Percentiles rank a stretch among this genome's conserved stretches.
phyloP scores from a whole-genome alignment of 2,888 invertebrate genomes.

The Pyralis farinalis region DNA sequence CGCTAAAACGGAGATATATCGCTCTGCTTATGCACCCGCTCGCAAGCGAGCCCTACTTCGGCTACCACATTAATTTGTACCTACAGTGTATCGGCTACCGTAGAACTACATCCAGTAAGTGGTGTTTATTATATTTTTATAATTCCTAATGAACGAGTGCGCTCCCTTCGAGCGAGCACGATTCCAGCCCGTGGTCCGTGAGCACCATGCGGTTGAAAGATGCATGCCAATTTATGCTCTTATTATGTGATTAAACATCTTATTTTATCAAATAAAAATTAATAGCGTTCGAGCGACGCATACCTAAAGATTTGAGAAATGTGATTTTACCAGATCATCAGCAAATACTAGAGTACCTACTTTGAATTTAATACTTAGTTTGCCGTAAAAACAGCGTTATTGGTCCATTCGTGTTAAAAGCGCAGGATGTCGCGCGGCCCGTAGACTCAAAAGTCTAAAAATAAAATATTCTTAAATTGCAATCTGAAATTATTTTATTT shows the following conservation, averaged over 20 bases:
- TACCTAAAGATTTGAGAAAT: no score
- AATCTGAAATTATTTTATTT: no score
- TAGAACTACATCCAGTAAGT: conserved; percentile 21
- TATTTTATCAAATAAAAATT: neutral
- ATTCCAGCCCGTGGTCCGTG: conserved; percentile 5
- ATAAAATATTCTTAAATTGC: no score
- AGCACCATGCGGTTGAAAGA: neutral
- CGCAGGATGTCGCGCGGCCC: no score
- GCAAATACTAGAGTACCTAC: no score
- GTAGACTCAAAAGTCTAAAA: no score
- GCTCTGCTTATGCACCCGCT: conserved; percentile 16
- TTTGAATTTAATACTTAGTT: no score
- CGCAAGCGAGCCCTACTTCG: conserved; percentile 19
- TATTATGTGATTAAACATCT: neutral
- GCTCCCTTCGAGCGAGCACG: conserved; percentile 32
- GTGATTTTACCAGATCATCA: no score
- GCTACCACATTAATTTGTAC: conserved; percentile 50
- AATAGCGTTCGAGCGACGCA: neutral
- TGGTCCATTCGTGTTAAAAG: no score
- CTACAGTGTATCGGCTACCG: conserved; percentile 45
- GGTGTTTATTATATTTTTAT: conserved; percentile 62
- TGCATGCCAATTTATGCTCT: neutral
- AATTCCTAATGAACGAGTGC: conserved; percentile 59
- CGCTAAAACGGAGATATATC: neutral
- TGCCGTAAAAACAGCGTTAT: no score